Evolutionary conservation across 1,140 invertebrate species (phyloP).

Genomic region (Phthorimaea operculella): DNA sequence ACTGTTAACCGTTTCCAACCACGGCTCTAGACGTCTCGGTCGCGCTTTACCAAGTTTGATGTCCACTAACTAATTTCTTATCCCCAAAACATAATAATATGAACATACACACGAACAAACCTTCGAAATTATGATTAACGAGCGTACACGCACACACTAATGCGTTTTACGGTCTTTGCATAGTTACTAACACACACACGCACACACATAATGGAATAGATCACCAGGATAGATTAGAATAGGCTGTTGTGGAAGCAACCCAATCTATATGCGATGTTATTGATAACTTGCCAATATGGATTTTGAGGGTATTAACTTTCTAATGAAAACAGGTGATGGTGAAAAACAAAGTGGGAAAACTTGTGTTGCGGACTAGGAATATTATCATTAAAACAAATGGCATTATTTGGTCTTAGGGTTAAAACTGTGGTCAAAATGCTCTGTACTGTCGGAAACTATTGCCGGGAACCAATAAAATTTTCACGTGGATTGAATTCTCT

Average conservation of each 20-base stretch:
- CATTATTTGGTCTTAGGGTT: no score
- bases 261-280: constrained; percentile 35
- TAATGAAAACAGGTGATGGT: no score
- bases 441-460: no score
- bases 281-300: constrained; percentile 4
- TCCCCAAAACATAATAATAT: constrained; percentile 66
- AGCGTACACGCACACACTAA: constrained; percentile 48
- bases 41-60: constrained; percentile 52
- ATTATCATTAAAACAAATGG: no score
- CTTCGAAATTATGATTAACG: constrained; percentile 67
- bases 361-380: no score
- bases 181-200: constrained; percentile 12
- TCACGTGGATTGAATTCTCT: no score
- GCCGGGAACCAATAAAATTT: no score
- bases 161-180: constrained; percentile 20
- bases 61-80: constrained; percentile 68
- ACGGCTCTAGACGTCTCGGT: constrained; percentile 26
- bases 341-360: no score
- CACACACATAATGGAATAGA: constrained; percentile 48
- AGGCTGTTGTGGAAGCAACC: constrained; percentile 29
- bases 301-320: not conserved
- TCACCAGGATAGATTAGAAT: constrained; percentile 50
- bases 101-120: constrained; percentile 64
- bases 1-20: not conserved
- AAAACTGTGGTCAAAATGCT: no score